Base-by-base conservation (phyloP, 2,113 vertebrate genomes). In the Nesoenas mayeri region DNA sequence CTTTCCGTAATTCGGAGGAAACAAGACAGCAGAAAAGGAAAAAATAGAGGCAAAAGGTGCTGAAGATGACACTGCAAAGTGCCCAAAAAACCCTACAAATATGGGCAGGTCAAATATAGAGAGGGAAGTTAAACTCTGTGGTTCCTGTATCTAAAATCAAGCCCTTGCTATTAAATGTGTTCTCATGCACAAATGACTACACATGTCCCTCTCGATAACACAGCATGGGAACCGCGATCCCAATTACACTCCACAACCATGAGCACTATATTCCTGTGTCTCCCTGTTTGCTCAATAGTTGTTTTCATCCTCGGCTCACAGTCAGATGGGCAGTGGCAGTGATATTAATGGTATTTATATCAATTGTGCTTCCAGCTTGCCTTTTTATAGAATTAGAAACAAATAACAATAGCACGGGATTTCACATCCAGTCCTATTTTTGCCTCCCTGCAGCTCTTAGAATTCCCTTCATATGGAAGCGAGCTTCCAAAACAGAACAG, bases 181-280 rank as follows among this genome's bases (percentile, higher is more conserved):
- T 72, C 38, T 50, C 12, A 11, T 1, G 17, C 15, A 34, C 20
- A 65, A 38, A 44, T 79, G 11, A 64, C 18, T 4, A 86, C 61
- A 40, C 42, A 6, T 25, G 28, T 57, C 36, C 51, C 58, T 60
- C 50, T 19, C 34, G 71, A 7, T 32, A 47, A 20, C 40, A 15
- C 31, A 71, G 31, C 4, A 25, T 0, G 38, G 70, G 22, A 50
- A 79, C 32, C 60, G 38, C 47, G 54, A 48, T 3, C 32, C 20
- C 4, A 0, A 12, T 8, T 5, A 1, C 1, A 20, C 34, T 4
- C 51, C 51, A 31, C 58, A 18, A 5, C 12, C 38, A n/a, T 0
- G 12, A 25, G 44, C 5, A 28, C 5, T 3, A 9, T 1, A 15
- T 28, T 32, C 47, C 20, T 53, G 16, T 1, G 32, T 70, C 14